A percentile compares a stretch with the other conserved stretches of the same genome.
Evolutionary conservation across 1,140 invertebrate genomes (phyloP).

Genomic region (Caenorhabditis latens): DNA sequence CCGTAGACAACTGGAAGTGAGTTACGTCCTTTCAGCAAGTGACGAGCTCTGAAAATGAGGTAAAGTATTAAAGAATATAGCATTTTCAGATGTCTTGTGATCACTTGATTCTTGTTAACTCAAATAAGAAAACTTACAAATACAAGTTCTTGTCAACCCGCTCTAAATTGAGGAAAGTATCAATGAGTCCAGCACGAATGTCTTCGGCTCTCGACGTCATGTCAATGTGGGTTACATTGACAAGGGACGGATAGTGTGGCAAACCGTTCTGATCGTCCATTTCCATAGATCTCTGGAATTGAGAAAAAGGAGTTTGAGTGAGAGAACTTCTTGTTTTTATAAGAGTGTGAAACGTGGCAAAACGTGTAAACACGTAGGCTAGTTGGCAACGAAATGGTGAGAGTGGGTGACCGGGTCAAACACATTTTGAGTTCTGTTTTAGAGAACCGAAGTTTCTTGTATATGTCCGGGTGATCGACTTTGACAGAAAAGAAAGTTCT

Average conservation of each 20-base stretch:
- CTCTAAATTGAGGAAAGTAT: conserved; percentile 63
- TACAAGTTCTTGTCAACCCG: conserved; percentile 64
- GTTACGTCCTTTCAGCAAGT: conserved; percentile 61
- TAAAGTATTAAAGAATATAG: not conserved
- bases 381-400: too few relatives aligned
- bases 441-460: too few relatives aligned
- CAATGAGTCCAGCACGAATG: conserved; percentile 59
- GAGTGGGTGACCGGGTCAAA: not conserved
- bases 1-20: conserved; percentile 64
- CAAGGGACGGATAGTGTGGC: conserved; percentile 27
- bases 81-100: too few relatives aligned
- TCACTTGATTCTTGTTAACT: too few relatives aligned
- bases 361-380: too few relatives aligned
- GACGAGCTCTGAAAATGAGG: conserved; percentile 57
- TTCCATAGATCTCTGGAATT: conserved; percentile 42
- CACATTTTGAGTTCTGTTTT: too few relatives aligned
- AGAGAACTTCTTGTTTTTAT: not conserved
- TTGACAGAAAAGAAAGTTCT: too few relatives aligned
- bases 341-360: not conserved
- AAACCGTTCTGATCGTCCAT: conserved; percentile 16
- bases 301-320: not conserved
- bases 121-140: conserved; percentile 31
- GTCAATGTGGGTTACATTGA: conserved; percentile 57
- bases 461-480: too few relatives aligned
- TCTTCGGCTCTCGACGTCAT: conserved; percentile 55